Conservation (phyloP, 2,113 vertebrate genomes). For the mouse (Mus musculus) region DNA sequence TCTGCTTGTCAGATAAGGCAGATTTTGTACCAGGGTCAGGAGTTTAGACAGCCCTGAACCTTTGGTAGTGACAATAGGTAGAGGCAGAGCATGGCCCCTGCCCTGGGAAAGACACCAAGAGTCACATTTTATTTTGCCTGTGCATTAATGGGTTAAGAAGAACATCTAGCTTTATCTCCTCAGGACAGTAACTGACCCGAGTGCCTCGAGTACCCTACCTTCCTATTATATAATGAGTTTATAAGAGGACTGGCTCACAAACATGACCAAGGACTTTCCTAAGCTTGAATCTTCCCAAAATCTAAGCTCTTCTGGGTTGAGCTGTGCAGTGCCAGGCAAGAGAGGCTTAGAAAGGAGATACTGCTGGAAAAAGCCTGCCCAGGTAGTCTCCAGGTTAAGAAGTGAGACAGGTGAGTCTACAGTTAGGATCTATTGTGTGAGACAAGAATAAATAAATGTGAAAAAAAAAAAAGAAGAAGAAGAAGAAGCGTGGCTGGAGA, state of each 20-base stretch:
- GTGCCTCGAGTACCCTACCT: accelerated
- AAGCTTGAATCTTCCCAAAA: too few relatives aligned
- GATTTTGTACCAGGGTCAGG: too few relatives aligned
- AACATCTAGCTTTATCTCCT: neutral
- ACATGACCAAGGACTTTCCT: neutral
- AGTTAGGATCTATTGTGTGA: neutral
- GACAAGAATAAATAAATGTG: neutral
- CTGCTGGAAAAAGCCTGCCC: neutral
- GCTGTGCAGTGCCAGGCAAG: neutral
- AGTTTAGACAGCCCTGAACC: neutral
- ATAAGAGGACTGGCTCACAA: accelerated
- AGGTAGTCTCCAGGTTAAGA: neutral
- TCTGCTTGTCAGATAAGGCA: neutral
- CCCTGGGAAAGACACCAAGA: neutral
- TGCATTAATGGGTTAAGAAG: neutral
- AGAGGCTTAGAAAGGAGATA: neutral
- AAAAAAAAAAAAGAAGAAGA: too few relatives aligned
- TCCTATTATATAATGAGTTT: neutral
- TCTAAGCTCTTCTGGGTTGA: neutral
- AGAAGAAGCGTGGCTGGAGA: neutral
- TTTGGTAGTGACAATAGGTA: accelerated
- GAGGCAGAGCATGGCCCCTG: too few relatives aligned
- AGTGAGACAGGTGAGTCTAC: too few relatives aligned
- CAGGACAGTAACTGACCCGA: neutral
- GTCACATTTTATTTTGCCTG: neutral